These are phyloP conservation scores for Mellivora capensis DNA, from an alignment of 2,113 vertebrate genomes.

Conservation along the genomic window DNA sequence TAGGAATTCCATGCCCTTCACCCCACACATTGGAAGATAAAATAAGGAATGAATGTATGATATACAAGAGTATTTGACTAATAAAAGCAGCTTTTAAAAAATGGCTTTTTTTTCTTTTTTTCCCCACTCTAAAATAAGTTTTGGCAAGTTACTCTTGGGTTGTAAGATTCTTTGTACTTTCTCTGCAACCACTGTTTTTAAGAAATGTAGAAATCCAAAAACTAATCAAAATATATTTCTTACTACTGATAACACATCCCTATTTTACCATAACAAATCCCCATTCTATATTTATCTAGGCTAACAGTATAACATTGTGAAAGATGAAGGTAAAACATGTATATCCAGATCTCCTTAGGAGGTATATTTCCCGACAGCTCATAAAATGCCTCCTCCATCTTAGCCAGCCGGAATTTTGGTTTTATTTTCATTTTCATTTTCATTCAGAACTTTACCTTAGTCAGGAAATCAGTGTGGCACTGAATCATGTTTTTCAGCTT, in stretches of 20 bases:
- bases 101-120: background rate
- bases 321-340: background rate
- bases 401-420: background rate
- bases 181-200: background rate
- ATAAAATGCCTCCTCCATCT: background rate
- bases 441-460: background rate
- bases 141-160: background rate
- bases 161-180: background rate
- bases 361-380: background rate
- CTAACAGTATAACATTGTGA: background rate
- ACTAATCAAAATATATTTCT: background rate
- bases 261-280: background rate
- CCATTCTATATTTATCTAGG: background rate
- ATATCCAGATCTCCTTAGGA: background rate
- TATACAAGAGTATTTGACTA: background rate
- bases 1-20: background rate
- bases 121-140: background rate
- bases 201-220: background rate
- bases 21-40: background rate
- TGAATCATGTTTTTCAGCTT: conserved; percentile 27
- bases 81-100: background rate
- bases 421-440: background rate
- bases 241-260: background rate
- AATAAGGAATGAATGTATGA: background rate
- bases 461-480: background rate